phyloP scores from a whole-genome alignment of 2,888 invertebrate genomes.

The Pilophorus perplexus region DNA sequence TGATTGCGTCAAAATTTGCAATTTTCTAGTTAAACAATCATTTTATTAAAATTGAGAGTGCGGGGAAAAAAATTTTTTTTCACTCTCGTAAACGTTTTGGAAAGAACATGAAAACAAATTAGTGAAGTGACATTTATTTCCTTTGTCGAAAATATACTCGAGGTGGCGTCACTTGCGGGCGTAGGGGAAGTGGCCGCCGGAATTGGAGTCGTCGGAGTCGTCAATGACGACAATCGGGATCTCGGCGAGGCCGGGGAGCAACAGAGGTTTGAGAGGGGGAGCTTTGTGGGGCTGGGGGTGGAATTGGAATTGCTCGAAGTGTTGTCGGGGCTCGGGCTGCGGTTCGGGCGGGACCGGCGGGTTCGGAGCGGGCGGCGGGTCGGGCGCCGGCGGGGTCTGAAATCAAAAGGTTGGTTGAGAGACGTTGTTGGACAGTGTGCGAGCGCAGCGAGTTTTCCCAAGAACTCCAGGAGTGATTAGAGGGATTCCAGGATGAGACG shows the following conservation, averaged over 20 bases:
- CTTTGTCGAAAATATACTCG: too few relatives aligned
- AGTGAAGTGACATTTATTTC: too few relatives aligned
- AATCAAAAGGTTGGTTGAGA: neutral
- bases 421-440: neutral
- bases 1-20: too few relatives aligned
- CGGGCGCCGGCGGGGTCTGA: neutral
- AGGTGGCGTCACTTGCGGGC: conserved; percentile 9
- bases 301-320: neutral
- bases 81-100: too few relatives aligned
- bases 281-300: neutral
- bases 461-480: too few relatives aligned
- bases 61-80: too few relatives aligned
- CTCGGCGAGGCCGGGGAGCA: neutral
- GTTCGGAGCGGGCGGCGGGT: neutral
- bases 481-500: too few relatives aligned
- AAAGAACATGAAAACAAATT: too few relatives aligned
- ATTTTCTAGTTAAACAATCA: too few relatives aligned
- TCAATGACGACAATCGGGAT: conserved; percentile 28
- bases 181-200: conserved; percentile 4
- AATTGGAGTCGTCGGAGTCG: conserved; percentile 29
- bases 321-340: neutral
- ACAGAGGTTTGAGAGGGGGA: neutral
- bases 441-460: too few relatives aligned
- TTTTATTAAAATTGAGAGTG: too few relatives aligned
- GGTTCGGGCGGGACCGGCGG: neutral